Evolutionary conservation across 2,797 vertebrate species (phyloP).

Genomic region (Dendrocincla tyrannina): DNA sequence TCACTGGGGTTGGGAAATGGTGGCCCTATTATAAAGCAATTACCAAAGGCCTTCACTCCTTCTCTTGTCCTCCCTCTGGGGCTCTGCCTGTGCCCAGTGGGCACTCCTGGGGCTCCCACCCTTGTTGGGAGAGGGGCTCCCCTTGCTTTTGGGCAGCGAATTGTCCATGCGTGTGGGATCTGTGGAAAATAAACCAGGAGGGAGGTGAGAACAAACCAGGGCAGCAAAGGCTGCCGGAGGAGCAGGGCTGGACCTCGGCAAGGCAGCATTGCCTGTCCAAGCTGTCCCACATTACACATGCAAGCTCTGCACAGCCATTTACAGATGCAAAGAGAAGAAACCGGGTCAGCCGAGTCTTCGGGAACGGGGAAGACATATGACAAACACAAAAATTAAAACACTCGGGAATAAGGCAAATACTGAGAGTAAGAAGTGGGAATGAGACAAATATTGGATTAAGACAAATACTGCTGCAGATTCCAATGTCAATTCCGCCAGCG

Average conservation of each 20-base stretch:
- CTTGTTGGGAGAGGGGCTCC: not conserved
- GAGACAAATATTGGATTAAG: constrained; percentile 82
- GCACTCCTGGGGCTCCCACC: fast-evolving
- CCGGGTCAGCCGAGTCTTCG: constrained; percentile 48
- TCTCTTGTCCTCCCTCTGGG: too few relatives aligned
- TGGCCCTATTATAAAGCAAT: fast-evolving
- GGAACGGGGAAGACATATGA: constrained; percentile 54
- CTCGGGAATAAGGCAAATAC: constrained; percentile 77
- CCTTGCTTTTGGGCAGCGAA: too few relatives aligned
- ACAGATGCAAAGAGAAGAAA: constrained; percentile 46
- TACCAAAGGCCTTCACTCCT: fast-evolving
- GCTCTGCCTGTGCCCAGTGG: too few relatives aligned
- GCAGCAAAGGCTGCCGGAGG: not conserved
- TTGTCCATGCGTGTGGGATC: fast-evolving
- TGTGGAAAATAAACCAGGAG: not conserved
- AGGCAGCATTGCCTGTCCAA: not conserved
- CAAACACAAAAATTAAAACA: constrained; percentile 71
- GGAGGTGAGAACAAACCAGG: not conserved
- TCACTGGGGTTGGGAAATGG: fast-evolving
- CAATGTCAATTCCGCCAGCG: constrained; percentile 68
- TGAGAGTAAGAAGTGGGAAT: constrained; percentile 72
- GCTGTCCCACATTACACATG: constrained; percentile 37
- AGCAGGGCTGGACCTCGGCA: not conserved
- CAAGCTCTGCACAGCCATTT: constrained; percentile 42
- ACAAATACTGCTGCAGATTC: constrained; percentile 71